Conservation (phyloP, 2,797 vertebrate genomes). For the Petrocephalus sullivani region DNA sequence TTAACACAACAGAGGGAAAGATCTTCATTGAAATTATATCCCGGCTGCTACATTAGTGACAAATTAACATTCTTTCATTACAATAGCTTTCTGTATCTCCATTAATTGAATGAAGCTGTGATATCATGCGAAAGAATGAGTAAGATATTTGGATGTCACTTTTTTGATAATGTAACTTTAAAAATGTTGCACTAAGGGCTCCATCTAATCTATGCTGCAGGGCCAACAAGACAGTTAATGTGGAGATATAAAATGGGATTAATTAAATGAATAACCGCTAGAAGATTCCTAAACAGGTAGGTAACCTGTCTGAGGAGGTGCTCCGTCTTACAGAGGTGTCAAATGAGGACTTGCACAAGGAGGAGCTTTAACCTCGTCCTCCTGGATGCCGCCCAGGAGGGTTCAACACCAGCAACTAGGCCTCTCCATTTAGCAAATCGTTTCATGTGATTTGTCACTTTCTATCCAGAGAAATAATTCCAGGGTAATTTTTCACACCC, state of each 20-base stretch:
- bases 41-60: neutral
- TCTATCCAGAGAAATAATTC: slow-evolving; percentile 38
- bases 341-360: slow-evolving; percentile 49
- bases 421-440: slow-evolving; percentile 48
- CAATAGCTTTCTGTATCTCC: neutral
- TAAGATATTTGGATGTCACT: neutral
- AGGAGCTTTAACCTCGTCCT: slow-evolving; percentile 35
- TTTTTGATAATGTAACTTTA: neutral
- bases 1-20: neutral
- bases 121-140: neutral
- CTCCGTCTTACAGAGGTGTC: slow-evolving; percentile 39
- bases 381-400: slow-evolving; percentile 45
- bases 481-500: slow-evolving; percentile 47
- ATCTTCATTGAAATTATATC: neutral
- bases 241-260: neutral
- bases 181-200: neutral
- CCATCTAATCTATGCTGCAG: neutral
- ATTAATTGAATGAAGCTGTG: neutral
- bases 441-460: slow-evolving; percentile 54
- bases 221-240: neutral
- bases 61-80: neutral
- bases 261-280: neutral
- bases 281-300: neutral
- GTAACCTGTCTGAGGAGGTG: neutral
- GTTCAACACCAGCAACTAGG: slow-evolving; percentile 45